Base-by-base conservation (phyloP, 2,113 vertebrate species). In the Ascaphus truei region DNA sequence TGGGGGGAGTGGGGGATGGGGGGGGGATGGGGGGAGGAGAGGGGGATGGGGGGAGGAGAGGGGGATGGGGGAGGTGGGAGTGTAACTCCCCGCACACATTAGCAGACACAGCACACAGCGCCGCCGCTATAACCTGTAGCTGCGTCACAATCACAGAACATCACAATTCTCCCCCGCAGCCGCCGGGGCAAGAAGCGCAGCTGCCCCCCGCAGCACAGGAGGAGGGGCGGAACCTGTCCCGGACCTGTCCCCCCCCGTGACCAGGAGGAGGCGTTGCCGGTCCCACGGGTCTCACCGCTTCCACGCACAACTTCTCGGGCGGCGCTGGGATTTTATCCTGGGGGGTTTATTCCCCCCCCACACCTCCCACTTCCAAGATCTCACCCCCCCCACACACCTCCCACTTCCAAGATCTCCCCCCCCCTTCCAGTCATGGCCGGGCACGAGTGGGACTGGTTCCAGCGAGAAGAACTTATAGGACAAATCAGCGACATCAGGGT, bases 401-500 rank as follows among this genome's bases (percentile, higher is more conserved):
- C 27, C 20, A 39, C 5, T 23, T 23, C 34, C 18, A 41, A 25
- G 16, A 7, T 30, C 45, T 20, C 6, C 9, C 25, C 7, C 7
- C 10, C 3, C 15, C 53, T 31, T 61, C 61, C 65, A 79, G 80
- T 74, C 81, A 96, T 96, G 94, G 95, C 94, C 25, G 90, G 91
- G 73, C 91, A 88, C 85, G 88, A 91, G 66, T 92, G 92, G 92
- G 88, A 92, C 71, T 95, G 94, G 94, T 97, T 97, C 83, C 92
- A 95, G 74, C 88, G 95, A 37, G 95, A 97, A 88, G 95, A 95
- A 80, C 87, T 95, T 20, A 96, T 96, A 84, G 94, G 94, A 3
- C 94, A 96, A 76, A 95, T 97, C 83, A 97, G 94, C 89, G 95
- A 97, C 88, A 92, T 97, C 79, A 88, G 95, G 71, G 95, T 97